Evolutionary conservation across 2,797 vertebrate species (phyloP), one percentile per base, ranked within the genome.

Genomic region (Sphaeramia orbicularis): DNA sequence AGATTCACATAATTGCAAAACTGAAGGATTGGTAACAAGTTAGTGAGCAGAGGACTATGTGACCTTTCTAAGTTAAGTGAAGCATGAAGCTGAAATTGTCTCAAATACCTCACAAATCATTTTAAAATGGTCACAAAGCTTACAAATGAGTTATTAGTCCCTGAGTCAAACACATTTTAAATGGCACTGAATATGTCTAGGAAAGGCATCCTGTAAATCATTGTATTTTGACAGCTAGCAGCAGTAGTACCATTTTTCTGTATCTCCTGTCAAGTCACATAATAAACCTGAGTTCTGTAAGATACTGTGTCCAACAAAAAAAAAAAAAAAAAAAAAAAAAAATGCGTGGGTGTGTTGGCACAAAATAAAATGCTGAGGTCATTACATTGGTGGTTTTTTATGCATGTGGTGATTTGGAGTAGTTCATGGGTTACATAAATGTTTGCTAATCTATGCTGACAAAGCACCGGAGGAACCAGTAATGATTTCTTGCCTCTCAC

Each of bases 391-490:
- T 52, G 59, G 24, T 72, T 32, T 65, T 24, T 18, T 30, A 13
- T 73, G 62, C 63, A 65, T 80, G 47, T 56, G 37, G 55, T 19
- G 37, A 76, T 73, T 79, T 83, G 75, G 60, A 72, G 53, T 65
- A 50, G 53, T 45, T 38, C 11, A 4, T 47, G 35, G 43, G 53
- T 73, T 82, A 71, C 32, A 68, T 60, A 80, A 75, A 72, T 44
- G 19, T n/a, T 24, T 65, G 9, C 1, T 27, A n/a, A 36, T 78
- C 49, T 80, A 70, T 89, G 76, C 76, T 83, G 80, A 82, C 43
- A 24, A 67, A 70, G 76, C 76, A 72, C 49, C 37, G 27, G 47
- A 13, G 27, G 65, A 76, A 50, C 14, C 27, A 15, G n/a, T 24
- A 38, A 69, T 51, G 30, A 49, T 18, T 12, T 21, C 48, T 49